These are phyloP conservation scores for Icerya purchasi DNA, from an alignment of 2,888 invertebrate species.

Conservation along the genomic window DNA sequence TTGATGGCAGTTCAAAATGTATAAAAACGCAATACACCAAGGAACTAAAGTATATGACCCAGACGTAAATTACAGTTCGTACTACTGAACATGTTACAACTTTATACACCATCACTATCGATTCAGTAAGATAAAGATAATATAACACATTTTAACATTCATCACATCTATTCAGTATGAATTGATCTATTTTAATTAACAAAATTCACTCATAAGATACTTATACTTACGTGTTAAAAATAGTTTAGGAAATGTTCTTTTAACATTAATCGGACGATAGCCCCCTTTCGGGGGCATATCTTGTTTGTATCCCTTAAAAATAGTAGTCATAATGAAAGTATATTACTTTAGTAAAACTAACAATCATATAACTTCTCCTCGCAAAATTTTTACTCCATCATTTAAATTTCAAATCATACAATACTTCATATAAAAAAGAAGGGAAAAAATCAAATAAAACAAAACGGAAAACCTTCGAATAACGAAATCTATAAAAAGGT, in stretches of 20 bases:
- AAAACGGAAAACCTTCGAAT: too few relatives aligned
- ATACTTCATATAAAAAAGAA: not conserved
- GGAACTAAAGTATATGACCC: not conserved
- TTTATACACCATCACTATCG: not conserved
- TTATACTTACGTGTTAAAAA: slow-evolving; percentile 40
- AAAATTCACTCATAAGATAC: too few relatives aligned
- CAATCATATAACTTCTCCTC: not conserved
- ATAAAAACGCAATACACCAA: too few relatives aligned
- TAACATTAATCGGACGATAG: slow-evolving; percentile 51
- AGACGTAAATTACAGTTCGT: not conserved
- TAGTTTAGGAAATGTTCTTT: slow-evolving; percentile 46
- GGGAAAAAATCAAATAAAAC: too few relatives aligned
- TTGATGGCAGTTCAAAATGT: too few relatives aligned
- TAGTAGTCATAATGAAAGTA: not conserved
- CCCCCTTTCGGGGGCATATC: slow-evolving; percentile 89
- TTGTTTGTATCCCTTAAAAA: slow-evolving; percentile 31
- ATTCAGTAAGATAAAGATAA: too few relatives aligned
- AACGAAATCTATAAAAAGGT: too few relatives aligned
- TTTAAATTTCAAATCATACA: not conserved
- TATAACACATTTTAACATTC: too few relatives aligned
- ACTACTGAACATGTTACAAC: not conserved
- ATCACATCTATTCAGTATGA: too few relatives aligned
- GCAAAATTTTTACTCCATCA: not conserved
- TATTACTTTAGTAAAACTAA: not conserved
- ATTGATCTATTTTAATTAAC: too few relatives aligned